Percentiles rank a stretch among this genome's conserved stretches.
Conservation (phyloP, 2,797 vertebrate species). For the Phalloptychus januarius region DNA sequence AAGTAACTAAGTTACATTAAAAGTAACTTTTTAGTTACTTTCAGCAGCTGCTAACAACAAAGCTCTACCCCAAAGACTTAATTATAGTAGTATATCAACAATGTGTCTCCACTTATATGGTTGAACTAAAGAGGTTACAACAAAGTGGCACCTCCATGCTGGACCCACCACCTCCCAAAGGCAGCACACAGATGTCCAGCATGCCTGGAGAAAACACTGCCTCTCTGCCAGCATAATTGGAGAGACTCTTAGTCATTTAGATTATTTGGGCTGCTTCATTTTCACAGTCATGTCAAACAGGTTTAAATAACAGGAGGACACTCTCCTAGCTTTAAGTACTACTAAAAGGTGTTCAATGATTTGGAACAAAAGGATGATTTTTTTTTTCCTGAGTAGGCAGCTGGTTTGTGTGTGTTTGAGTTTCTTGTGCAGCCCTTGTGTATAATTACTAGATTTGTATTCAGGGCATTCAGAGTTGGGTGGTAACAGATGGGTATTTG, state of each 20-base stretch:
- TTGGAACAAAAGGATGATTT: conserved; percentile 15
- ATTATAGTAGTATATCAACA: no score
- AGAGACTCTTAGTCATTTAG: conserved; percentile 23
- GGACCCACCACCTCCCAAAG: not conserved
- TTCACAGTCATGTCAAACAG: conserved; percentile 14
- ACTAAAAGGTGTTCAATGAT: conserved; percentile 13
- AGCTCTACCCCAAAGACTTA: no score
- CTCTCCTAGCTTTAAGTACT: conserved; percentile 5
- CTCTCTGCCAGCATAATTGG: not conserved
- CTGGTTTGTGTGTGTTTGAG: not conserved
- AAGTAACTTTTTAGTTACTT: no score
- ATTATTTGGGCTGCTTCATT: conserved; percentile 8
- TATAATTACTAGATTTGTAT: conserved; percentile 35
- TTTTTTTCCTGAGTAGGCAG: not conserved
- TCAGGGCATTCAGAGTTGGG: conserved; percentile 23
- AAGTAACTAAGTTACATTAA: no score
- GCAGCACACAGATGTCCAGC: not conserved
- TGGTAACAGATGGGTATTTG: conserved; percentile 43
- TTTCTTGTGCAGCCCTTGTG: conserved; percentile 4
- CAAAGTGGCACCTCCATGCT: not conserved
- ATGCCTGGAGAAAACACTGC: not conserved
- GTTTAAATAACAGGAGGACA: conserved; percentile 4
- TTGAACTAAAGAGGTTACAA: no score
- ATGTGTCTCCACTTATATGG: no score
- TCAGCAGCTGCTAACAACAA: no score